Conservation (phyloP, 2,113 vertebrate species). For the Rhinolophus ferrumequinum region DNA sequence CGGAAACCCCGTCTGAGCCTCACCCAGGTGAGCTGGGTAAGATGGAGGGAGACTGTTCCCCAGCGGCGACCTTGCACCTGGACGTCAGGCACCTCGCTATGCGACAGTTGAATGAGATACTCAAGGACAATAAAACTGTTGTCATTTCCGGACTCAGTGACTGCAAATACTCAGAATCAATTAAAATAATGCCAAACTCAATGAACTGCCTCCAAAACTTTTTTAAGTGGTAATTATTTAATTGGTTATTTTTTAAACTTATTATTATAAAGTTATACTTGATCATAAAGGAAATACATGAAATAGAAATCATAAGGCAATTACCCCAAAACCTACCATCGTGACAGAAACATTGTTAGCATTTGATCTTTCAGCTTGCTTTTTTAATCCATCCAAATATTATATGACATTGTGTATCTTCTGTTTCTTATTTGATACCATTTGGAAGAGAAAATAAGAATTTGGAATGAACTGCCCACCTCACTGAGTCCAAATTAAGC, state of each 20-base stretch:
- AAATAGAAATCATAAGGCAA: neutral
- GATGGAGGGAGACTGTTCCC: neutral
- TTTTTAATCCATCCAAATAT: neutral
- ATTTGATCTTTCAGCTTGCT: neutral
- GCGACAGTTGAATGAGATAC: neutral
- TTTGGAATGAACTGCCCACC: neutral
- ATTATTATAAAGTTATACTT: neutral
- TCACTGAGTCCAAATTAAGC: neutral
- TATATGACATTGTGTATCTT: neutral
- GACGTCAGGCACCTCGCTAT: neutral
- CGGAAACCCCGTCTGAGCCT: conserved; percentile 73
- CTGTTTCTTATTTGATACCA: neutral
- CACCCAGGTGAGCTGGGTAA: conserved; percentile 60
- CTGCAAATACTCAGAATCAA: neutral
- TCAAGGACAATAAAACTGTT: neutral
- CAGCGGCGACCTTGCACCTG: no score
- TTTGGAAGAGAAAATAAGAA: conserved; percentile 9
- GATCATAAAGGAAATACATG: neutral
- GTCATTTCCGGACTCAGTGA: neutral
- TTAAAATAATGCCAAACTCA: neutral
- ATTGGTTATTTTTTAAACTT: neutral
- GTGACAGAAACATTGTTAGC: neutral
- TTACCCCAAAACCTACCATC: neutral
- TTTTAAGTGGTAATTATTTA: neutral
- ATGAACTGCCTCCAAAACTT: neutral